These are phyloP conservation scores for Drosophila parabipectinata DNA, from an alignment of 1,140 invertebrate genomes.

Conservation along the genomic window DNA sequence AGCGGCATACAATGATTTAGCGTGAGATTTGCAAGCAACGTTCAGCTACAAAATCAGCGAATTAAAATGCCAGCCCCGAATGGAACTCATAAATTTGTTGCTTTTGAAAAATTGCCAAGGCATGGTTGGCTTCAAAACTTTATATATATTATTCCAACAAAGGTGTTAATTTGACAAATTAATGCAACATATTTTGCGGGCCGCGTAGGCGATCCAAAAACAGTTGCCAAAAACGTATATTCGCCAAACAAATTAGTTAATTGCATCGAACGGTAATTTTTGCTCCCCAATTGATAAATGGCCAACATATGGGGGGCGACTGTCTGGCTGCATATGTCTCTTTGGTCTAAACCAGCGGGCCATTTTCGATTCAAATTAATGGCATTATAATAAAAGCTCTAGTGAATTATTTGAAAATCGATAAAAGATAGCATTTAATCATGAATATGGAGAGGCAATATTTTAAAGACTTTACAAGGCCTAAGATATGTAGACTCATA, in stretches of 20 bases:
- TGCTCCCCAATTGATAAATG: constrained; percentile 19
- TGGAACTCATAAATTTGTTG: constrained; percentile 68
- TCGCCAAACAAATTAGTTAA: constrained; percentile 53
- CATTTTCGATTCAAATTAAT: constrained; percentile 35
- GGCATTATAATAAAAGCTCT: constrained; percentile 33
- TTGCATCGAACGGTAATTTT: constrained; percentile 33
- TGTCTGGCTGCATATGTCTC: background rate
- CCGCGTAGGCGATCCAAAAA: constrained; percentile 33
- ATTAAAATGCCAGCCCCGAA: constrained; percentile 41
- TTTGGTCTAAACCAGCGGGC: constrained; percentile 10
- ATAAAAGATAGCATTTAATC: constrained; percentile 40
- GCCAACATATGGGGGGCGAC: constrained; percentile 18
- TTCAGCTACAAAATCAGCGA: constrained; percentile 26
- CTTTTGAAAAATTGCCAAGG: constrained; percentile 67
- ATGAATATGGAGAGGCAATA: constrained; percentile 15
- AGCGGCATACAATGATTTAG: constrained; percentile 62
- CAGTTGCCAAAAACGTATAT: constrained; percentile 42
- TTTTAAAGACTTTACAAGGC: constrained; percentile 10
- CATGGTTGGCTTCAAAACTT: constrained; percentile 45
- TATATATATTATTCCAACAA: constrained; percentile 53
- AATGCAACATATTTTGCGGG: constrained; percentile 51
- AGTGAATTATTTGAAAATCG: constrained; percentile 21
- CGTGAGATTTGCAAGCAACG: constrained; percentile 62
- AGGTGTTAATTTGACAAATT: constrained; percentile 81
- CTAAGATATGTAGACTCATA: no score